Conservation (phyloP, 2,113 vertebrate species). For the Leucoraja erinaceus region DNA sequence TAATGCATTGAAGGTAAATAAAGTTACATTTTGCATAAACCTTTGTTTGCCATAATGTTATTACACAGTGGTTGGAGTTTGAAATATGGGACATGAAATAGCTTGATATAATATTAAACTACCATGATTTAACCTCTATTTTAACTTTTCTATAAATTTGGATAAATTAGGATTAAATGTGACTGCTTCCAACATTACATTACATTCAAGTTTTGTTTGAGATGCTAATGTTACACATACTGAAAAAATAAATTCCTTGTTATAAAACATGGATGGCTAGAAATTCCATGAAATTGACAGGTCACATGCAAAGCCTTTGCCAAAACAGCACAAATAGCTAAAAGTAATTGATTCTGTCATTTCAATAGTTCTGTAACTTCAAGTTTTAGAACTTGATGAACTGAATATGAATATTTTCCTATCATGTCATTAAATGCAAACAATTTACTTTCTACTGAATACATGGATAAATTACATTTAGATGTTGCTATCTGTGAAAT, state of each 20-base stretch:
- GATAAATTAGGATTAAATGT: not conserved
- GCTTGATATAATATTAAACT: not conserved
- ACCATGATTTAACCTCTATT: not conserved
- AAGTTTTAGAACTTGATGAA: not conserved
- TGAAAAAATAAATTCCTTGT: too few relatives aligned
- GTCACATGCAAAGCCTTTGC: not conserved
- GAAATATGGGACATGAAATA: not conserved
- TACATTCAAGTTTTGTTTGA: too few relatives aligned
- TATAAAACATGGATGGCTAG: not conserved
- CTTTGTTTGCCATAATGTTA: too few relatives aligned
- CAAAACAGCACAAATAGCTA: not conserved
- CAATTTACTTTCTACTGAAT: not conserved
- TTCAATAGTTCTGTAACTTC: not conserved
- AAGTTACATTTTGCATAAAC: not conserved
- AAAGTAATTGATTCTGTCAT: not conserved
- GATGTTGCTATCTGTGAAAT: not conserved
- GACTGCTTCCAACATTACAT: too few relatives aligned
- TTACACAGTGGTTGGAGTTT: not conserved
- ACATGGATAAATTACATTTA: not conserved
- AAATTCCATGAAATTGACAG: not conserved
- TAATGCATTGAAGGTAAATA: not conserved
- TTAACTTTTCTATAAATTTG: not conserved
- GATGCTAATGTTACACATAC: too few relatives aligned
- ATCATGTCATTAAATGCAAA: not conserved
- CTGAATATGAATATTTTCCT: not conserved